Conservation (phyloP, 2,888 invertebrate genomes). For the Perizoma flavofasciatum region DNA sequence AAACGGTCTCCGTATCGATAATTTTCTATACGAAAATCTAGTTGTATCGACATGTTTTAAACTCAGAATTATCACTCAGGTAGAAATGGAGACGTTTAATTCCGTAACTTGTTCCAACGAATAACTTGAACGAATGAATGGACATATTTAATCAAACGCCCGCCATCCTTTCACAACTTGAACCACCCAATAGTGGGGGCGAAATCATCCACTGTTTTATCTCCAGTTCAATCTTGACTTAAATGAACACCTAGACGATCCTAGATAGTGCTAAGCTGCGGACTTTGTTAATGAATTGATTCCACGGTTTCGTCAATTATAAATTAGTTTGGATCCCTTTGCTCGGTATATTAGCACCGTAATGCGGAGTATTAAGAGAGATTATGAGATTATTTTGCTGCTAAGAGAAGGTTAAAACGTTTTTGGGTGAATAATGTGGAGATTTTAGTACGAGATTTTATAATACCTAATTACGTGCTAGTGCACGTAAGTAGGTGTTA, state of each 20-base stretch:
- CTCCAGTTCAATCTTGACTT: slow-evolving; percentile 77
- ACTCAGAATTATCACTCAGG: too few relatives aligned
- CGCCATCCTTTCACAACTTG: slow-evolving; percentile 36
- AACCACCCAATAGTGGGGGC: slow-evolving; percentile 49
- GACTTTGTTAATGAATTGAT: slow-evolving; percentile 78
- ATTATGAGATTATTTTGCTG: slow-evolving; percentile 18
- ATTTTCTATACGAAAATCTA: too few relatives aligned
- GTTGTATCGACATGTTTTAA: too few relatives aligned
- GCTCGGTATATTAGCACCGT: slow-evolving; percentile 29
- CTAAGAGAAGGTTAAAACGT: not conserved
- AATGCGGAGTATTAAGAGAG: slow-evolving; percentile 18
- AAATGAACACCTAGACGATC: slow-evolving; percentile 80
- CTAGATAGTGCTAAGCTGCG: slow-evolving; percentile 66
- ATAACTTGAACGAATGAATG: too few relatives aligned
- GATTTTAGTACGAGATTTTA: not conserved
- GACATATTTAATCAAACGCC: too few relatives aligned
- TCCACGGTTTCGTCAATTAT: slow-evolving; percentile 63
- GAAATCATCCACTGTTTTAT: slow-evolving; percentile 72
- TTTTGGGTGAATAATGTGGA: not conserved
- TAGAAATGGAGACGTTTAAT: too few relatives aligned
- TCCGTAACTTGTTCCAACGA: too few relatives aligned
- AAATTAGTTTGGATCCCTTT: slow-evolving; percentile 49
- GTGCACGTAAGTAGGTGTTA: too few relatives aligned
- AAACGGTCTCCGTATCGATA: too few relatives aligned
- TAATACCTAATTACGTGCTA: not conserved